Evolutionary conservation across 2,797 vertebrate genomes (phyloP), one percentile per base, ranked within the genome.

Genomic region (Lepilemur septentrionalis): DNA sequence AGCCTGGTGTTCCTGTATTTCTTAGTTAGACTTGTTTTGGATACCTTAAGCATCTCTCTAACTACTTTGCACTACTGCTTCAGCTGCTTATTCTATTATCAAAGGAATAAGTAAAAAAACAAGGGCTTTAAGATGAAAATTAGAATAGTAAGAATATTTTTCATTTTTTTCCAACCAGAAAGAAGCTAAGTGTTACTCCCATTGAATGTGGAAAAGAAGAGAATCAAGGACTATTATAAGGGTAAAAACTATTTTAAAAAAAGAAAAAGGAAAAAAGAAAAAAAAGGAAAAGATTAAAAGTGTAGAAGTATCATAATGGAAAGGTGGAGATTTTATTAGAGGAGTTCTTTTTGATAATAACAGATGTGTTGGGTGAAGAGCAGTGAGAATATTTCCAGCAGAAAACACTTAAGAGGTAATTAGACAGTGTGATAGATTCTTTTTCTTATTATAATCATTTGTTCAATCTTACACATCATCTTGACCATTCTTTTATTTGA

Each of bases 71-170:
- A 18, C 1, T 81, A n/a, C 9, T 70, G 0, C 80, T 94, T 90
- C 73, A 80, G 17, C 17, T 41, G 2, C 5, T 59, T 28, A 23
- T 94, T 70, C 25, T 43, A 50, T 38, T 38, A 52, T 41, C 70
- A 80, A 75, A 90, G 4, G 22, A 30, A 69, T 15, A 57, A 28
- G 17, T 25, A 90, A 94, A 70, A 70, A 30, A 78, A 93, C 41
- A 85, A n/a, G 35, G 32, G 11, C 7, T 96, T 82, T 83, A 43
- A 52, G 50, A 80, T 75, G 25, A 86, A 96, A 95, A 78, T 23
- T 30, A 83, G 59, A 91, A 61, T 1, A 91, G 13, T 1, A 91
- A 10, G 55, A 78, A 9, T 38, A 35, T 41, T 92, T 85, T 73
- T 76, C 22, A 83, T 52, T 92, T 82, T n/a, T 94, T 84, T 28